phyloP scores from a whole-genome alignment of 2,888 invertebrate genomes.

The Sialis fuliginosa region DNA sequence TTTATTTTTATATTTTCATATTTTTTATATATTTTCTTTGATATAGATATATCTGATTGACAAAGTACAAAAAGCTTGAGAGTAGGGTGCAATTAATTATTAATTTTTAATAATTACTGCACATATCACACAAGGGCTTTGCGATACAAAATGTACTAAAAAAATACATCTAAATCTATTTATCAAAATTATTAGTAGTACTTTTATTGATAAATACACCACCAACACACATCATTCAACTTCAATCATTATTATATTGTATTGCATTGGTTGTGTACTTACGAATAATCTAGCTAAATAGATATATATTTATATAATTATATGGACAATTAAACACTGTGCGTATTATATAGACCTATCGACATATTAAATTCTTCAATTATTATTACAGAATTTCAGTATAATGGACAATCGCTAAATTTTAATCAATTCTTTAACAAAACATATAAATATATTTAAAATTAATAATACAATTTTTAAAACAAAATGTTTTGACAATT shows the following conservation, averaged over 20 bases:
- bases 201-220: not conserved
- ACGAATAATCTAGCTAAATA: not conserved
- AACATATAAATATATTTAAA: too few species aligned
- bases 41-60: constrained; percentile 4
- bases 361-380: too few species aligned
- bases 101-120: constrained; percentile 1
- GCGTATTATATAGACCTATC: too few species aligned
- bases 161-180: not conserved
- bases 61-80: constrained; percentile 7
- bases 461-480: too few species aligned
- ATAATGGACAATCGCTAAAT: too few species aligned
- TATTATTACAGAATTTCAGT: too few species aligned
- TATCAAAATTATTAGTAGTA: not conserved
- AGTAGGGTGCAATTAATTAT: constrained; percentile 3
- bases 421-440: too few species aligned
- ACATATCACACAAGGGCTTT: constrained; percentile 7
- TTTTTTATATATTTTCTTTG: constrained; percentile 5
- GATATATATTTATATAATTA: not conserved
- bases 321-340: not conserved
- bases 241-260: too few species aligned
- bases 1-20: constrained; percentile 1
- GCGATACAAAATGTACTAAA: constrained; percentile 6
- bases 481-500: too few species aligned
- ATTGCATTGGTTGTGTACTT: not conserved
- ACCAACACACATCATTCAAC: too few species aligned